These are phyloP conservation scores for Sebastes diploproa DNA, from an alignment of 2,797 vertebrate genomes.

Conservation along the genomic window DNA sequence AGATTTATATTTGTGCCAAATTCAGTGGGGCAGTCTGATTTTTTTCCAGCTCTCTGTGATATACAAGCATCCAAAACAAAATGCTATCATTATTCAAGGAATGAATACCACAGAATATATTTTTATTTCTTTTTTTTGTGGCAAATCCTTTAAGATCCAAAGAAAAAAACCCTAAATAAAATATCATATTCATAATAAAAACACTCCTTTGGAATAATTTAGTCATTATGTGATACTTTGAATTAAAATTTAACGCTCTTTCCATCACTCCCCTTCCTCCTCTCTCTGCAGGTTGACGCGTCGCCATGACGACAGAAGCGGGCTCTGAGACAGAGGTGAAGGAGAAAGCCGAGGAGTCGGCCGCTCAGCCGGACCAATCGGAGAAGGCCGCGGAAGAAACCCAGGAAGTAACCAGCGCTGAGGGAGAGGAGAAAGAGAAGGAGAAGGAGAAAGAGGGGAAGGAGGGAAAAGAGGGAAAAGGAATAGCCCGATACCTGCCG, in stretches of 20 bases:
- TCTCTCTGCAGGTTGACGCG: slow-evolving; percentile 77
- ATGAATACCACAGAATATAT: not conserved
- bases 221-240: not conserved
- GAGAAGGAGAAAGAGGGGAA: slow-evolving; percentile 63
- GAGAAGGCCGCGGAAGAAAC: slow-evolving; percentile 56
- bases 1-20: slow-evolving; percentile 36
- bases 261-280: not conserved
- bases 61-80: not conserved
- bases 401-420: slow-evolving; percentile 60
- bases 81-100: not conserved
- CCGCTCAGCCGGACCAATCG: slow-evolving; percentile 64
- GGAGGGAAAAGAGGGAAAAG: slow-evolving; percentile 85
- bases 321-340: slow-evolving; percentile 89
- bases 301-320: slow-evolving; percentile 93
- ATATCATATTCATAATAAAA: not conserved
- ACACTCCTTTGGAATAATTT: not conserved
- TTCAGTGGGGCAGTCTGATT: slow-evolving; percentile 10
- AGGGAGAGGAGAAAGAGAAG: slow-evolving; percentile 70
- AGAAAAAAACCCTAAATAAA: not conserved
- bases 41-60: not conserved
- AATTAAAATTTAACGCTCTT: not conserved
- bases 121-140: not conserved
- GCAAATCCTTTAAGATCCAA: not conserved
- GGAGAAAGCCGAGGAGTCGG: slow-evolving; percentile 84
- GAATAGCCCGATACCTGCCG: slow-evolving; percentile 94